These are phyloP conservation scores for Drosophila mimica DNA, from an alignment of 2,888 invertebrate species.

Conservation along the genomic window DNA sequence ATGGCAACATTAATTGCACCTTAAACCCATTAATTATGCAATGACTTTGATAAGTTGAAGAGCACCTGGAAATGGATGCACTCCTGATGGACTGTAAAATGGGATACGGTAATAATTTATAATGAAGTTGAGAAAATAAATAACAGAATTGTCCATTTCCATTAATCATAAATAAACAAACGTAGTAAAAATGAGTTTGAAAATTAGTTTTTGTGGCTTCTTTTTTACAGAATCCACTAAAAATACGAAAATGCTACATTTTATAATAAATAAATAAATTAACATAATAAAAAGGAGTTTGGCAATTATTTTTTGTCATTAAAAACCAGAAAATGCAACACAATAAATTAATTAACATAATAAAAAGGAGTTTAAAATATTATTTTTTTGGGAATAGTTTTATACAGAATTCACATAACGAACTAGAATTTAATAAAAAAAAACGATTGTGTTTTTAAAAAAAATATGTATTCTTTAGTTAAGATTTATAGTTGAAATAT, in stretches of 20 bases:
- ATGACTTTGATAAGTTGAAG: background rate
- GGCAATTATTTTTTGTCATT: background rate
- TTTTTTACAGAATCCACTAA: background rate
- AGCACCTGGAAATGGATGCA: slow-evolving; percentile 10
- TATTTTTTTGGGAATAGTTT: background rate
- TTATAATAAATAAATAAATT: background rate
- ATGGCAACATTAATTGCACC: slow-evolving; percentile 22
- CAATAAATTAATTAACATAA: background rate
- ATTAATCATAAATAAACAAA: background rate
- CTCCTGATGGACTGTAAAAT: slow-evolving; percentile 2
- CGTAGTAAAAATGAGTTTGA: background rate
- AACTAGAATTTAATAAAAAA: background rate
- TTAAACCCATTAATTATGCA: slow-evolving; percentile 9
- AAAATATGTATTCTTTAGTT: too few species aligned
- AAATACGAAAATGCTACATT: background rate
- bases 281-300: background rate
- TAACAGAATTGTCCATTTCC: background rate
- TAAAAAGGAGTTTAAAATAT: background rate
- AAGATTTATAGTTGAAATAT: too few species aligned
- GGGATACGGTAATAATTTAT: background rate
- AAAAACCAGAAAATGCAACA: background rate
- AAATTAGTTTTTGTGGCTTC: background rate
- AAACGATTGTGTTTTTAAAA: too few species aligned
- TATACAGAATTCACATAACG: background rate
- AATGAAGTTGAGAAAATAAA: background rate